Conservation (phyloP, 2,888 invertebrate species). For the Listrodromus nycthemerus region DNA sequence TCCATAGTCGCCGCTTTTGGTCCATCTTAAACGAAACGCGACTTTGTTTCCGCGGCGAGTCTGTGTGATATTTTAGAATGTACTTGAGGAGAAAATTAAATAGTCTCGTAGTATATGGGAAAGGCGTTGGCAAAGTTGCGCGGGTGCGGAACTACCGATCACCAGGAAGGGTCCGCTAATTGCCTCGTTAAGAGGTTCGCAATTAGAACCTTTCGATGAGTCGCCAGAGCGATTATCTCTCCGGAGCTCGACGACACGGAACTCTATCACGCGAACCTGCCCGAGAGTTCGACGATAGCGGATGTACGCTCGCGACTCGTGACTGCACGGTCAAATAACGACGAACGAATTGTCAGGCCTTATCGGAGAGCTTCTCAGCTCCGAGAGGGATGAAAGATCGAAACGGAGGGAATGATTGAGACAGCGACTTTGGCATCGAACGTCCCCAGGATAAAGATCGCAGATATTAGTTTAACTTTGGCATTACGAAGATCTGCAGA, state of each 20-base stretch:
- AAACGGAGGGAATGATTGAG: slow-evolving; percentile 19
- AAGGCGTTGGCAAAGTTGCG: slow-evolving; percentile 9
- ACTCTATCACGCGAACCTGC: slow-evolving; percentile 22
- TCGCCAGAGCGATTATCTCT: slow-evolving; percentile 56
- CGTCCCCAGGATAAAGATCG: slow-evolving; percentile 36
- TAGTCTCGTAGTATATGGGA: slow-evolving; percentile 12
- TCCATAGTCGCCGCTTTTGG: not conserved
- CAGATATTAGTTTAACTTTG: slow-evolving; percentile 35
- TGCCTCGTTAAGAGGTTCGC: slow-evolving; percentile 57
- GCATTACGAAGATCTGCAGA: slow-evolving; percentile 11
- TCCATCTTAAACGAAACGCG: not conserved
- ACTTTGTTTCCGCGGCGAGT: not conserved
- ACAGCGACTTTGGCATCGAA: slow-evolving; percentile 23
- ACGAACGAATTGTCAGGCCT: slow-evolving; percentile 31
- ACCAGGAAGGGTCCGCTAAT: slow-evolving; percentile 59
- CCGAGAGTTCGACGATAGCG: slow-evolving; percentile 15
- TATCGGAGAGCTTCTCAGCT: slow-evolving; percentile 6
- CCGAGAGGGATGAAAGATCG: not conserved
- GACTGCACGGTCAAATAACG: slow-evolving; percentile 28
- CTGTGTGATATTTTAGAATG: not conserved
- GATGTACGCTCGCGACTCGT: not conserved
- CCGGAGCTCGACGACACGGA: slow-evolving; percentile 27
- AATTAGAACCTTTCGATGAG: slow-evolving; percentile 62
- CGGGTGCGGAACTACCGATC: slow-evolving; percentile 38
- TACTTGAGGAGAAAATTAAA: not conserved